Conservation (phyloP, 92 coral and sea anemone genomes). For the Actinernus sp. region DNA sequence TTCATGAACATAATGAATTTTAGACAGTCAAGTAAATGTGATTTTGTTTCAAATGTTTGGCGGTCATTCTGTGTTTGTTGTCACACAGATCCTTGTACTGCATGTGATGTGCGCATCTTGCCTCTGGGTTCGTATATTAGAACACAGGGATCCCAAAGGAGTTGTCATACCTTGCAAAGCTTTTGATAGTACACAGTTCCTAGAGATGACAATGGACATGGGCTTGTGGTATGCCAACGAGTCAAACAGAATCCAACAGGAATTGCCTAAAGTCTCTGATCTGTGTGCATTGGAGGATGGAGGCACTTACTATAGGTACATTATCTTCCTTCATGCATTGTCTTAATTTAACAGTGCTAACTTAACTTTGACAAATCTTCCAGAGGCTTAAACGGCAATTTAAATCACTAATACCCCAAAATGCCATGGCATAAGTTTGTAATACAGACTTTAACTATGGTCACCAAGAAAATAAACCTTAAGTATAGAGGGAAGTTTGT, state of each 20-base stretch:
- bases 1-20: background rate
- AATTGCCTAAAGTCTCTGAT: conserved; percentile 59
- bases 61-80: background rate
- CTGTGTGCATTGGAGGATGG: conserved; percentile 67
- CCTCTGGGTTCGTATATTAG: conserved; percentile 90
- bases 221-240: conserved; percentile 79
- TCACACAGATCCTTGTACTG: conserved; percentile 71
- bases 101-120: conserved; percentile 74
- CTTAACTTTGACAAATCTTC: too few relatives aligned
- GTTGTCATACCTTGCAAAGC: conserved; percentile 17
- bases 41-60: background rate
- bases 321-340: too few relatives aligned
- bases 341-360: too few relatives aligned
- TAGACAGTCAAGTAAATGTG: too few relatives aligned
- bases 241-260: conserved; percentile 60
- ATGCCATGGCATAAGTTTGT: too few relatives aligned
- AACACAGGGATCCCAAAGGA: conserved; percentile 49
- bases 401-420: too few relatives aligned
- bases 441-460: too few relatives aligned
- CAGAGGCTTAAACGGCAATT: too few relatives aligned
- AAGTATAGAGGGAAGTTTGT: too few relatives aligned
- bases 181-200: conserved; percentile 69
- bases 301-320: conserved; percentile 81
- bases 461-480: too few relatives aligned
- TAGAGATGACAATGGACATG: conserved; percentile 80